Evolutionary conservation across 1,140 invertebrate species (phyloP), one percentile per base, ranked within the genome.

Genomic region (Formica exsecta): DNA sequence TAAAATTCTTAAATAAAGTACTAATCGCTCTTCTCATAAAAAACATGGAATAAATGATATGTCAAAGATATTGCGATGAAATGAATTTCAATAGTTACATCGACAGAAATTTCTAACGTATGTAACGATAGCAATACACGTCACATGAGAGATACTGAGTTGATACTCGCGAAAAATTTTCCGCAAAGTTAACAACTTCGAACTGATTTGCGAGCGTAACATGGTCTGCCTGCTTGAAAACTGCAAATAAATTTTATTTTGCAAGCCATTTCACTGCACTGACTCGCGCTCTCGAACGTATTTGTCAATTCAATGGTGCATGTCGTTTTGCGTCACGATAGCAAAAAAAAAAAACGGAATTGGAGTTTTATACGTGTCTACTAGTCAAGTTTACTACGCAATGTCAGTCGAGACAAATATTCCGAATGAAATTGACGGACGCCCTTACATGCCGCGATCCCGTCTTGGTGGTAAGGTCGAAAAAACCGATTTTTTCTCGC

Each of bases 251-350:
- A 7, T 25, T 81, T 81, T 29, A 54, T 29, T 19, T 41, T 7
- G 25, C 29, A 16, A 59, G 5, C 8, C 25, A 25, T 59, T 19
- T 29, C 29, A 7, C 38, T 0, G 25, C 19, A 2, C 6, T 3
- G n/a, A 11, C 48, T 57, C 44, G 29, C 6, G 7, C 38, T 71
- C 9, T 36, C 13, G 32, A 44, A 71, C 25, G 25, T 22, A 61
- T 83, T 73, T 73, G 25, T 71, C 36, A 71, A 81, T 81, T 81
- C 59, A 6, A 13, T 6, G 44, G n/a, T 51, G 32, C 36, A 59
- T 51, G 19, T 71, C 22, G 13, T 22, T 73, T 44, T 19, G 19
- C 25, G 19, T 36, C 38, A 13, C 3, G 66, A 38, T 9, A 54
- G 25, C 19, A 29, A 29, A 32, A 83, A 29, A 32, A 83, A 83